phyloP scores from a whole-genome alignment of 2,797 vertebrate genomes.

The Peromyscus nudipes region DNA sequence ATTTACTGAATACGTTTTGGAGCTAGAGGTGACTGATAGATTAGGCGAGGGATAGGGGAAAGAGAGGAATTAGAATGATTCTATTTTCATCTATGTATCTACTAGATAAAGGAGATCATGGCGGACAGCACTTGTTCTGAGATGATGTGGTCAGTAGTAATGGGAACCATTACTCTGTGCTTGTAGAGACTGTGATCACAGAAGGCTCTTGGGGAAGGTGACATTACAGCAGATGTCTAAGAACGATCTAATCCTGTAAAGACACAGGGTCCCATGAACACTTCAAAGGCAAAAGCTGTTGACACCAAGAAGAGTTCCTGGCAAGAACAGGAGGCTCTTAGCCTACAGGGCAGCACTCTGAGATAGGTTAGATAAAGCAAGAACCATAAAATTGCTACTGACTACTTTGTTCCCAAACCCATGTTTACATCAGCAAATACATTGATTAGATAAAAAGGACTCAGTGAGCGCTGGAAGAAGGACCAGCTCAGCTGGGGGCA shows the following conservation, averaged over 20 bases:
- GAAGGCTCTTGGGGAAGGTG: not conserved
- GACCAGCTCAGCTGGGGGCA: not conserved
- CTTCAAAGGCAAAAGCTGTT: not conserved
- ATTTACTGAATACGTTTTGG: not conserved
- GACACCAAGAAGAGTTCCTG: not conserved
- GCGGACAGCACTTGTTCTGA: too few relatives aligned
- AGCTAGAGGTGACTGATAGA: not conserved
- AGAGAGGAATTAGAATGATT: not conserved
- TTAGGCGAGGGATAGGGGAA: not conserved
- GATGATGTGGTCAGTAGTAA: not conserved
- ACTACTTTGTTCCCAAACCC: not conserved
- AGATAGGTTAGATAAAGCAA: not conserved
- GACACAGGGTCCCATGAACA: not conserved
- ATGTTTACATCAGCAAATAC: not conserved
- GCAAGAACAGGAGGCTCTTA: not conserved
- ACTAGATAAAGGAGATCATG: not conserved
- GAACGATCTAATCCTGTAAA: not conserved
- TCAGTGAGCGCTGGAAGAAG: constrained; percentile 19
- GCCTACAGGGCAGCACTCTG: not conserved
- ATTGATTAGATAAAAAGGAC: constrained; percentile 43
- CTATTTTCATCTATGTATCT: not conserved
- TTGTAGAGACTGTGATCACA: not conserved
- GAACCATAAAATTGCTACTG: not conserved
- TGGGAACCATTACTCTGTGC: not conserved
- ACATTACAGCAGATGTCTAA: not conserved